Evolutionary conservation across 2,888 invertebrate species (phyloP).

Genomic region (Drosophila algonquin): DNA sequence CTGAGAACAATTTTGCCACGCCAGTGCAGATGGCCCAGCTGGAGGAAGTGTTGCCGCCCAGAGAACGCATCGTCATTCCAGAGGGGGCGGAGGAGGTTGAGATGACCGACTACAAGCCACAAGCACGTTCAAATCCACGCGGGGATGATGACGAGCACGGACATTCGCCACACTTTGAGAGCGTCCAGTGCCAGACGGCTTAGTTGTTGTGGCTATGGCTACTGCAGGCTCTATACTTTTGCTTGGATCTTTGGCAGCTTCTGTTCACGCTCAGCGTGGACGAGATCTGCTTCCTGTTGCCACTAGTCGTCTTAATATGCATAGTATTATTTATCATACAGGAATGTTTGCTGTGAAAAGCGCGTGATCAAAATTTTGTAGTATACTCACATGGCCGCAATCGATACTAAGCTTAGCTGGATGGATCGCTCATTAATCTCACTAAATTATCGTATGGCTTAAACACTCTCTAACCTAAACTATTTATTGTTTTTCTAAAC

Average conservation of each 20-base stretch:
- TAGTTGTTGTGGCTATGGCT: constrained; percentile 71
- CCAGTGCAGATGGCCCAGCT: constrained; percentile 88
- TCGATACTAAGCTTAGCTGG: constrained; percentile 44
- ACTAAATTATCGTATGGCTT: constrained; percentile 28
- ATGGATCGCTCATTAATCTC: constrained; percentile 11
- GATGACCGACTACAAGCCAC: constrained; percentile 89
- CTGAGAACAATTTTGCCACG: constrained; percentile 90
- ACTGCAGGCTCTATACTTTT: constrained; percentile 56
- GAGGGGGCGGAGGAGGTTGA: constrained; percentile 93
- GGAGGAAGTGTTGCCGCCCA: constrained; percentile 90
- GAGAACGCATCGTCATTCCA: constrained; percentile 89
- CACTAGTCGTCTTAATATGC: constrained; percentile 70
- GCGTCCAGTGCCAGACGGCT: constrained; percentile 80
- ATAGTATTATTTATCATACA: constrained; percentile 74
- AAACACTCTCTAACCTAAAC: constrained; percentile 7
- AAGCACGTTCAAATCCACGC: constrained; percentile 49
- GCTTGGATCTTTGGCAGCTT: constrained; percentile 55
- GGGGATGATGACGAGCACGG: constrained; percentile 72
- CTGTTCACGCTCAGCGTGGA: constrained; percentile 61
- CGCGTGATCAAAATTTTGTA: constrained; percentile 50
- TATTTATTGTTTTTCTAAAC: constrained; percentile 9
- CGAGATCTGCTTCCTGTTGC: constrained; percentile 68
- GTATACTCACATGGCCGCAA: constrained; percentile 14
- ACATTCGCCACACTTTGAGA: constrained; percentile 70
- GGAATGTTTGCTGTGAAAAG: constrained; percentile 71